These are phyloP conservation scores for Microtus oregoni DNA, from an alignment of 2,113 vertebrate species.

Conservation along the genomic window DNA sequence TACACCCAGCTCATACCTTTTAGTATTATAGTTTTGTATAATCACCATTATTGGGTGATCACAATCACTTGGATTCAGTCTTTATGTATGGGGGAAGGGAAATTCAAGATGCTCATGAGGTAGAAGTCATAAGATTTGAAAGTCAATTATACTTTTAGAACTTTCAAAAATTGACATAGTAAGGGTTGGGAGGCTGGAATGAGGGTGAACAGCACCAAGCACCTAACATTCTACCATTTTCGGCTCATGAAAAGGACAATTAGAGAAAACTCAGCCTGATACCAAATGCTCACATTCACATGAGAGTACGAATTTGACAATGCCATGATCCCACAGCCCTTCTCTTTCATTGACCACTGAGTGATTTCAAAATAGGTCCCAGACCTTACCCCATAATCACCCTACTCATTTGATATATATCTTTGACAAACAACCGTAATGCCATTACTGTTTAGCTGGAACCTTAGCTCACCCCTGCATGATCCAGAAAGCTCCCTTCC, in stretches of 20 bases:
- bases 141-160: not conserved
- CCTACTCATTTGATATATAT: not conserved
- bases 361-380: slow-evolving; percentile 28
- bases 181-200: not conserved
- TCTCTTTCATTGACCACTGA: not conserved
- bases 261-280: not conserved
- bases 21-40: not conserved
- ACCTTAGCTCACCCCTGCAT: too few species aligned
- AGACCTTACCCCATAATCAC: not conserved
- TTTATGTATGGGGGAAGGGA: not conserved
- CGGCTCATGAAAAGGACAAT: not conserved
- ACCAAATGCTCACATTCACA: not conserved
- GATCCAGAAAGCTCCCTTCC: too few species aligned
- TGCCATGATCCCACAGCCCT: not conserved
- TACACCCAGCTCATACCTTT: not conserved
- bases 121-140: not conserved
- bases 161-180: not conserved
- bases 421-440: not conserved
- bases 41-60: not conserved
- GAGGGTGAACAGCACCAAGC: not conserved
- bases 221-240: not conserved
- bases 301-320: not conserved
- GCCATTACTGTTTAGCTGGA: not conserved
- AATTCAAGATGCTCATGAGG: not conserved
- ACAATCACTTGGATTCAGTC: not conserved